Base-by-base conservation (phyloP, 1,140 invertebrate species). In the Temnothorax curvispinosus region DNA sequence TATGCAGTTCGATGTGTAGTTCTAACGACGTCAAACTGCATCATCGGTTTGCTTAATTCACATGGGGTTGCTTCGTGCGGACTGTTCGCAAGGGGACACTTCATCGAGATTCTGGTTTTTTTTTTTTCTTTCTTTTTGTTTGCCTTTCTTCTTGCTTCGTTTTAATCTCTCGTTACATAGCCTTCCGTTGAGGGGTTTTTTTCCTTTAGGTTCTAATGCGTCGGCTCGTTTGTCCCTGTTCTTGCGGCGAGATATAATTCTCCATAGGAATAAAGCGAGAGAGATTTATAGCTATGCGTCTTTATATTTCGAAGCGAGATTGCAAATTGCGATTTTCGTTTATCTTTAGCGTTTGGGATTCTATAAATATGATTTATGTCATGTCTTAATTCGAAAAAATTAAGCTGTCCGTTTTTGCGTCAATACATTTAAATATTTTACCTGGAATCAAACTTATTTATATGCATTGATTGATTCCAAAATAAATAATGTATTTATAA, bases 31-130 rank as follows among this genome's bases (percentile, higher is more conserved):
- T 21, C 47, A 13, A 67, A 52, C 27, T 44, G 18, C 15, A 62
- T 47, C 38, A 13, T 71, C 65, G 41, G 35, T 74, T 84, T 84
- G 41, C 69, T 84, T 75, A 84, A 75, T 74, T 75, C 69, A 13
- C 27, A 21, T 2, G 56, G 54, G 21, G 18, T 41, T 56, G 35
- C n/a, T 32, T n/a, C 47, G 41, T 11, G 21, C 65, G 18, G 47
- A 54, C 71, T 56, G 62, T 41, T 35, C 27, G 44, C 69, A 54
- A 1, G 13, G n/a, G 18, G 11, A 54, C 38, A 74, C 13, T 74
- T 72, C 9, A 1, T 74, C 18, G 54, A 27, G 41, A 18, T 75
- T n/a, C 58, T 50, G 15, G 21, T 0, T 58, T 58, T 3, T 35
- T 18, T 18, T 47, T 15, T 8, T 13, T 18, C 27, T 47, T 58